Evolutionary conservation across 2,888 invertebrate species (phyloP), one percentile per base, ranked within the genome.

Genomic region (Pyrgus malvae): DNA sequence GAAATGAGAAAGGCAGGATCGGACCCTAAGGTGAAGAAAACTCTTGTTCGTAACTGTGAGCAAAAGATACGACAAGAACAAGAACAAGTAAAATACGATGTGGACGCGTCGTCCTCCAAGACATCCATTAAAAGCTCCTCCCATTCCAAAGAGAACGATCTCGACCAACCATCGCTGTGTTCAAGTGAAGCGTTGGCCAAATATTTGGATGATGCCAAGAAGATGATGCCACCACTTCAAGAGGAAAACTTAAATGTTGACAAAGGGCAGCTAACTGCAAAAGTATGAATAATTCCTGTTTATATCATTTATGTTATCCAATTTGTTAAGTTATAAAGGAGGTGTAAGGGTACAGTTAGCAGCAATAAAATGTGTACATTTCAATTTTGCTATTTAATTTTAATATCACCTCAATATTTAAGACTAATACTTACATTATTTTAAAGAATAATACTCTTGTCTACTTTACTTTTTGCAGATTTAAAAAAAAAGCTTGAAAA

Each of bases 21-120:
- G 7, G 86, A 88, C 59, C 67, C 76, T 0, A 87, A 80, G 70
- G 82, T 90, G 14, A 87, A 84, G 61, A 90, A 89, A 70, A 82
- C 83, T 1, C 68, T 89, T 1, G 64, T 88, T 7, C 71, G 89
- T 56, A 81, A 88, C 59, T 75, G 67, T 60, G 87, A 86, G 61
- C 66, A 74, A 12, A 82, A 73, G 70, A 48, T 76, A 1, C 74
- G 63, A 46, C 58, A 67, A 21, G 55, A 64, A 8, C 70, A 58
- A 8, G 72, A 71, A 38, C 64, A 66, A 60, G 73, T 73, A 7
- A 59, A 71, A 2, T 69, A 70, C 12, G 79, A 84, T 54, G 70
- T 70, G 7, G 74, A 71, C 19, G 59, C 61, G 7, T 67, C 72
- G 27, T 64, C 73, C 27, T 69, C 71, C 0, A 69, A 68, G 41